Evolutionary conservation across 2,888 invertebrate species (phyloP), one percentile per base, ranked within the genome.

Genomic region (Pristionchus mayeri): DNA sequence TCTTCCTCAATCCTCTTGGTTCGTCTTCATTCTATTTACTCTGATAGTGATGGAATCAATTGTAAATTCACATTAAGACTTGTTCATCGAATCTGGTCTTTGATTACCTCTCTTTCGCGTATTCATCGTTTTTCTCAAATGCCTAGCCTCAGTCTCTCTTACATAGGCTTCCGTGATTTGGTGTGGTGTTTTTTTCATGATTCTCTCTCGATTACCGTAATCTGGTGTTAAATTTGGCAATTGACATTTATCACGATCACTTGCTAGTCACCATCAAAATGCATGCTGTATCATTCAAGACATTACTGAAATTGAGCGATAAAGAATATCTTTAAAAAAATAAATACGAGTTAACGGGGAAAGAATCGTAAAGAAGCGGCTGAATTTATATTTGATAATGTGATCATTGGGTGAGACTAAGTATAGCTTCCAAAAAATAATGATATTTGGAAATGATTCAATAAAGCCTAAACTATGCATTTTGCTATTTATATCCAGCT

Each of bases 281-380:
- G 7, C 24, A 44, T 71, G 37, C 21, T 71, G 71, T 44, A 71
- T 71, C 71, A 13, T 44, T 44, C 13, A 44, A 71, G 37, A n/a
- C 21, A 24, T 24, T 44, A 71, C 40, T 71, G 40, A 71, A 71
- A 63, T 34, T 71, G 71, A 67, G 6, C 24, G 67, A 71, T 71
- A 71, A 71, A 71, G 71, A 71, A n/a, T 71, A 71, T 71, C 11
- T 44, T 71, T n/a, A n/a, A n/a, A n/a, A n/a, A n/a, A n/a, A n/a
- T n/a, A n/a, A n/a, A n/a, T n/a, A n/a, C n/a, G n/a, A n/a, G n/a
- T n/a, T 21, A 63, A 63, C 11, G 63, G 30, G 4, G 57, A 54
- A 44, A 24, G 18, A 63, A 63, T 63, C 63, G 63, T 63, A 34
- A 27, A 63, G 4, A 63, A 18, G 63, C 63, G 63, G 63, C 18